Base-by-base conservation (phyloP, 1,140 invertebrate genomes). In the Apolygus lucorum region DNA sequence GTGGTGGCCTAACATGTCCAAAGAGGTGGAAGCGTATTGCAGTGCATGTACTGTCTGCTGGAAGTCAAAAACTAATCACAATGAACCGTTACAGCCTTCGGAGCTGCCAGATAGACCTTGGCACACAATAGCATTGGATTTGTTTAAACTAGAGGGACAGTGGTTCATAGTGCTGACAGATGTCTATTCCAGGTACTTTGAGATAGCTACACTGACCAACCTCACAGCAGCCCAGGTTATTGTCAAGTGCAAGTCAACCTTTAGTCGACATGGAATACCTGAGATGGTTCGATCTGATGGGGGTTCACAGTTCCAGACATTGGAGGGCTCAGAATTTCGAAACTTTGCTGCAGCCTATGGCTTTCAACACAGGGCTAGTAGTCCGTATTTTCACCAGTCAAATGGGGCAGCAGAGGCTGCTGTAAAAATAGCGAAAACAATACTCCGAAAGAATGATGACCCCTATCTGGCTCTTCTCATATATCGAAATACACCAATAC, bases 151-250 rank as follows among this genome's bases (percentile, higher is more conserved):
- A 11, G 54, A 62, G 8, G 22, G 8, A 11, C 54, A 62, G 8
- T 21, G 22, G 24, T 62, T 11, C 22, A 21, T 62, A 21, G 54
- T 62, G 54, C 17, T 62, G 54, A 21, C 22, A 11, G 54, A 62
- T 25, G 24, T 21, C 54, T 62, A 62, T 62, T 62, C 54, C 11
- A 21, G 22, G 8, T 62, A 62, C 22, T 62, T 62, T 62, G 54
- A 62, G 21, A 21, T 62, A 11, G 54, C 8, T 8, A 17, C 8
- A 21, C 17, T 62, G 4, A 17, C 54, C 4, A 62, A 62, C 54
- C 8, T 25, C 8, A 62, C 17, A 8, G 54, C 54, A 11, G 4
- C 17, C 8, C 4, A 17, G 8, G 11, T 21, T 11, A 62, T 21
- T 62, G 8, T 25, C 8, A 11, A 11, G 8, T 62, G 17, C 21